Evolutionary conservation across 2,888 invertebrate genomes (phyloP).

Genomic region (Cabera pusaria): DNA sequence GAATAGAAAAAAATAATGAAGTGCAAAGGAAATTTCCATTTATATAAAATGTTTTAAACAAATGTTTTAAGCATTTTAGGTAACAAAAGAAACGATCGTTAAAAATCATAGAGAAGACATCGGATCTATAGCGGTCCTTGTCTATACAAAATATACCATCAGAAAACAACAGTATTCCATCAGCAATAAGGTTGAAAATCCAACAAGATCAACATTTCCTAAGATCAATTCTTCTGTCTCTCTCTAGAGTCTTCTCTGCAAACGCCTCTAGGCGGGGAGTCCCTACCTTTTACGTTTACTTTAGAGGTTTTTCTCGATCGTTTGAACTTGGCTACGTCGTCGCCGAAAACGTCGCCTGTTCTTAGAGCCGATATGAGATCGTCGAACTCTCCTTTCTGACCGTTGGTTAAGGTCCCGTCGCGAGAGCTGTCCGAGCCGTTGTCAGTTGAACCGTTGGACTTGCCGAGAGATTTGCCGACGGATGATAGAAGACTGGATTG

Average conservation of each 20-base stretch:
- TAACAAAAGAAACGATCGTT: too few species aligned
- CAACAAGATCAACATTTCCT: too few species aligned
- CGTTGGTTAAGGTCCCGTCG: conserved; percentile 65
- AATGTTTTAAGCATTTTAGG: too few species aligned
- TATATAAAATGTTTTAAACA: too few species aligned
- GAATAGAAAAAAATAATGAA: too few species aligned
- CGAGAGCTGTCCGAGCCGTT: conserved; percentile 68
- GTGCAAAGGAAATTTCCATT: too few species aligned
- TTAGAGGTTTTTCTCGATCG: conserved; percentile 74
- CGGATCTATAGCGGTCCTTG: too few species aligned
- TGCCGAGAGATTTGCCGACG: conserved; percentile 88
- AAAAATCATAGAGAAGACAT: too few species aligned
- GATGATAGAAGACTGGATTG: conserved; percentile 91
- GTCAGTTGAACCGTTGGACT: conserved; percentile 78
- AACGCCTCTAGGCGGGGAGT: conserved; percentile 69
- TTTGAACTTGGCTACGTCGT: conserved; percentile 95
- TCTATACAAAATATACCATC: too few species aligned
- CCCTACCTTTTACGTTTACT: conserved; percentile 66
- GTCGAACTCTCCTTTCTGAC: conserved; percentile 95
- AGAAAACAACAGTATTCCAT: too few species aligned
- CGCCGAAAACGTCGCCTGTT: conserved; percentile 97
- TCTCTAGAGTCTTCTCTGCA: conserved; percentile 77
- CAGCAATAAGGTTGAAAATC: conserved; percentile 28
- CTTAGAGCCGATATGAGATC: conserved; percentile 96
- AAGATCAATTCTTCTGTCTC: conserved; percentile 68